Evolutionary conservation across 2,113 vertebrate species (phyloP), one percentile per base, ranked within the genome.

Genomic region (Ranitomeya imitator): DNA sequence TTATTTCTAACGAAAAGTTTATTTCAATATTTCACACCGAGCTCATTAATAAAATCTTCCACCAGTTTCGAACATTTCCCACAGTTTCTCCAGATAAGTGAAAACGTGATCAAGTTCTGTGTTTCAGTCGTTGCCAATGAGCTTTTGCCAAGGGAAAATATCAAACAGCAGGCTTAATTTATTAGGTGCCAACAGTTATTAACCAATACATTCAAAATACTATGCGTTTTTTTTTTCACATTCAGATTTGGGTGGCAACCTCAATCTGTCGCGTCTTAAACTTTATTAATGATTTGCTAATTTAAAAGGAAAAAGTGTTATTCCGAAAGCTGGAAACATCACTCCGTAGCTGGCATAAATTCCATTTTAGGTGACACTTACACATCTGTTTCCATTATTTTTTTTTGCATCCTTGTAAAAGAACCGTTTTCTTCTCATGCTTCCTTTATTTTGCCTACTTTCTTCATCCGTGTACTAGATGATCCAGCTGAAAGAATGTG

Each of bases 121-220:
- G 81, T 83, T 83, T 83, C 61, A 83, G 61, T n/a, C 21, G 45
- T 83, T 83, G 81, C 81, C 61, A 83, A 23, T 67, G 12, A 83
- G 21, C 61, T 52, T 67, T 67, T 83, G 81, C 81, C 61, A 83
- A 83, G 5, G 37, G 1, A 67, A 83, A 67, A 83, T 83, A 67
- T n/a, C 45, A 83, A 67, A 83, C 81, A 83, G 81, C 61, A 67
- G 81, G 61, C 37, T 67, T 83, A n/a, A 67, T 45, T 83, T n/a
- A 51, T 54, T 59, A 26, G 7, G 61, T 67, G 37, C 37, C 61
- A 83, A 67, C 59, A 67, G 23, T 19, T 65, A 65, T 21, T 65
- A 83, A 67, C 31, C 61, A 51, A 54, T 83, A 52, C 59, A 67
- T 83, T 83, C 11, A 67, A 83, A 81, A 82, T 82, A 63, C 55